Base-by-base conservation (phyloP, 2,113 vertebrate species). In the Seriola quinqueradiata region DNA sequence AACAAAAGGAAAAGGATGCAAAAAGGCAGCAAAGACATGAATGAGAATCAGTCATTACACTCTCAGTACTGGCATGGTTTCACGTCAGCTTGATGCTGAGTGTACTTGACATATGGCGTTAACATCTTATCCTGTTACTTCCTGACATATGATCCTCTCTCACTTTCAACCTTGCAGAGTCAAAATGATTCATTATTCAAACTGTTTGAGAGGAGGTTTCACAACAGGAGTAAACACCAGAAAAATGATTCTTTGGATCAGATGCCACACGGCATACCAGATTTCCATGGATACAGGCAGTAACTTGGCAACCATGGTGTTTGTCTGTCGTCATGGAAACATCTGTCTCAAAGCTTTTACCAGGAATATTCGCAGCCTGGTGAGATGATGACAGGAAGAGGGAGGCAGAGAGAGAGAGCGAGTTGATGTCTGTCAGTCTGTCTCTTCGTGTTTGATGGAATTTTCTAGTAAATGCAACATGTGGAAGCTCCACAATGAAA, bases 291-390 rank as follows among this genome's bases (percentile, higher is more conserved):
- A 91, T 91, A 89, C 92, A 8, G 21, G 75, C 71, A 67, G 90
- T 91, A 86, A 71, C 91, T 84, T 83, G 82, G 90, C 91, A 93
- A 93, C 92, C 64, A 19, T 60, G 17, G 75, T 67, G 87, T 89
- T 90, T 89, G 89, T 91, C 90, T 89, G 91, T 93, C 16, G 83
- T 79, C 89, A 88, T 92, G 90, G 91, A 81, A 90, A 93, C 88
- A 28, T 40, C 38, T 70, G 77, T 85, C 68, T 84, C 54, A 42
- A 25, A 44, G 73, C 68, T 25, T 69, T 69, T 57, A 50, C 48
- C 4, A 74, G 38, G 57, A 63, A 63, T 40, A 73, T 69, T 5
- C 55, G 23, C 23, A 71, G 28, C 61, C 19, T 59, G 61, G 59
- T 60, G 58, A 40, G 54, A 64, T 25, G 66, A 74, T 48, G 71